Evolutionary conservation across 2,113 vertebrate species (phyloP).

Genomic region (Ameiurus melas): DNA sequence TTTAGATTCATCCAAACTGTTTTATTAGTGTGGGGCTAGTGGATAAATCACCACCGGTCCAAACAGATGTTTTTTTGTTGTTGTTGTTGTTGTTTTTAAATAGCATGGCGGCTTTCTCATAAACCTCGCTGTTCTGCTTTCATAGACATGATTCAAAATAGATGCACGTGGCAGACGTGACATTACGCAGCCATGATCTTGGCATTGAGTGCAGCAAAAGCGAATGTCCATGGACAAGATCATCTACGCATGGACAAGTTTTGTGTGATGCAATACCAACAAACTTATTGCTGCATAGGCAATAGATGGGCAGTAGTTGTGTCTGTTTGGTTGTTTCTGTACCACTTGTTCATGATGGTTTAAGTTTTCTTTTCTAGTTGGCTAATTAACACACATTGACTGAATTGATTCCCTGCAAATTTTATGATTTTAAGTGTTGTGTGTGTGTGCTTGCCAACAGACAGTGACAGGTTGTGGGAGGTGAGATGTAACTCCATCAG

Average conservation of each 20-base stretch:
- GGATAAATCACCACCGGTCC: not conserved
- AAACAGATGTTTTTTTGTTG: not conserved
- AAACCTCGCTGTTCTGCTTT: not conserved
- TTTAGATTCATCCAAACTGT: not conserved
- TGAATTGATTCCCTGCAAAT: not conserved
- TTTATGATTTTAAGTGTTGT: not conserved
- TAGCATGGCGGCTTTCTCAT: not conserved
- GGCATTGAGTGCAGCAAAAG: not conserved
- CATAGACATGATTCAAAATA: not conserved
- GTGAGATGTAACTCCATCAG: conserved; percentile 84
- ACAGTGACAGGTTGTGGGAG: conserved; percentile 80
- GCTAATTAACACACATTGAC: not conserved
- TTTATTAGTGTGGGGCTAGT: not conserved
- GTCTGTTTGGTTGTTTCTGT: not conserved
- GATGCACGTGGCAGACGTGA: not conserved
- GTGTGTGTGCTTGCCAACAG: conserved; percentile 66
- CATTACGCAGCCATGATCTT: not conserved
- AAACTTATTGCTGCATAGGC: not conserved
- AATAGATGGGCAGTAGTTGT: not conserved
- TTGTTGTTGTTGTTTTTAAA: not conserved
- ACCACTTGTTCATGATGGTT: not conserved
- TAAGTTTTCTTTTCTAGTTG: not conserved
- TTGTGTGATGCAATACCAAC: not conserved
- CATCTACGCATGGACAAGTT: not conserved
- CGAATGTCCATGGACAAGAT: not conserved